These are phyloP conservation scores for Vulpes lagopus DNA, from an alignment of 2,113 vertebrate species.

Conservation along the genomic window DNA sequence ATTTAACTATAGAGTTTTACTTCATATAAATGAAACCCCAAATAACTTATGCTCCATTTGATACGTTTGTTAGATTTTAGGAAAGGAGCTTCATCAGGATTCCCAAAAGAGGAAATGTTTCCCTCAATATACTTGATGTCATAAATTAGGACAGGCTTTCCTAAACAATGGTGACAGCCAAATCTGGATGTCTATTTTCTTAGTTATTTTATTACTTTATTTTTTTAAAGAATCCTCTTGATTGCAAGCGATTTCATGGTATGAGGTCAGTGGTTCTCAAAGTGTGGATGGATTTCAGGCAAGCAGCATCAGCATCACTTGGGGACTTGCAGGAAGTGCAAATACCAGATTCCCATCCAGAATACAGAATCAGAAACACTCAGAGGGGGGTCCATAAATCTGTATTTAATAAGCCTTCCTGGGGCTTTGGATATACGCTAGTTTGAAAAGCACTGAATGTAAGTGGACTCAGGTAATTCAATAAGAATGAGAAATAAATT, in stretches of 20 bases:
- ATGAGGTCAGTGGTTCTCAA: not conserved
- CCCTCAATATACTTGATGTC: not conserved
- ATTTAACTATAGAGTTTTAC: not conserved
- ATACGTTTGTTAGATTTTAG: not conserved
- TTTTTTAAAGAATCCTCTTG: not conserved
- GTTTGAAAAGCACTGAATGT: not conserved
- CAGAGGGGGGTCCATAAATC: not conserved
- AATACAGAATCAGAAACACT: not conserved
- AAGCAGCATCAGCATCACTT: not conserved
- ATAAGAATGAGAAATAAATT: not conserved
- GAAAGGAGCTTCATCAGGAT: not conserved
- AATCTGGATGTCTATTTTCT: not conserved
- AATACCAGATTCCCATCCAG: not conserved
- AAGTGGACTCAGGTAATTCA: not conserved
- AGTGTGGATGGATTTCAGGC: not conserved
- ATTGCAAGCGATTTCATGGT: not conserved
- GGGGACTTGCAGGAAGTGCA: not conserved
- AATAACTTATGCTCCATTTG: not conserved
- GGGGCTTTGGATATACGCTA: not conserved
- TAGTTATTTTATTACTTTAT: not conserved
- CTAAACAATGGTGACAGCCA: not conserved
- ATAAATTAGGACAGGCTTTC: not conserved
- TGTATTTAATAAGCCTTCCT: not conserved
- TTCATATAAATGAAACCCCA: constrained; percentile 35
- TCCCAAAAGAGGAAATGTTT: not conserved